phyloP scores from a whole-genome alignment of 2,113 vertebrate genomes.

The Oophaga pumilio region DNA sequence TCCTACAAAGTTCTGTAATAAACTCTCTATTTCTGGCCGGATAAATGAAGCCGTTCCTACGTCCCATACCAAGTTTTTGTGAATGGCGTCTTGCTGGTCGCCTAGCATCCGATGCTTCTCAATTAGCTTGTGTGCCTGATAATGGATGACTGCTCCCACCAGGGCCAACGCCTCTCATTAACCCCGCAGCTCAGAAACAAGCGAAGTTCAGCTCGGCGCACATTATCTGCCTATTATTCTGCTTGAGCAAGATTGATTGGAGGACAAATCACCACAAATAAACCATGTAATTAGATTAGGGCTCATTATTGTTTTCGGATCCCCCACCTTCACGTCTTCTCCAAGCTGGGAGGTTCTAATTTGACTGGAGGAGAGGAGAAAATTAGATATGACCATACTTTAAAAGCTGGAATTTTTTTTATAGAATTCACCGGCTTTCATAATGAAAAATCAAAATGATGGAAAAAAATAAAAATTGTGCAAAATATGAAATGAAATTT shows the following conservation, averaged over 20 bases:
- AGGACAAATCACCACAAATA: slow-evolving; percentile 98
- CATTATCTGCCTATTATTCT: slow-evolving; percentile 83
- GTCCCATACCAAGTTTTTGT: background rate
- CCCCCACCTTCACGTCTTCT: background rate
- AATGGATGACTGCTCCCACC: slow-evolving; percentile 49
- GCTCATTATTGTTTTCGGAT: slow-evolving; percentile 58
- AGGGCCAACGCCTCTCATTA: slow-evolving; percentile 64
- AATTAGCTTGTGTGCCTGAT: slow-evolving; percentile 42
- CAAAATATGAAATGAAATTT: too few species aligned
- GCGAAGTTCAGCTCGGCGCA: slow-evolving; percentile 79
- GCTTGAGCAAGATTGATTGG: slow-evolving; percentile 89
- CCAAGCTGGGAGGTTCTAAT: slow-evolving; percentile 11
- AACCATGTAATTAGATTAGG: slow-evolving; percentile 99
- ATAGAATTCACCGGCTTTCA: too few species aligned
- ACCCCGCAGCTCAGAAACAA: slow-evolving; percentile 74
- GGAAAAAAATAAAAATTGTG: too few species aligned
- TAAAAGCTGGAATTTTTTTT: background rate
- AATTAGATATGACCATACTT: background rate
- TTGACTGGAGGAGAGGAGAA: background rate
- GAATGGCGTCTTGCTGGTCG: slow-evolving; percentile 3
- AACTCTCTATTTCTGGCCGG: background rate
- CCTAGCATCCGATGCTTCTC: slow-evolving; percentile 8
- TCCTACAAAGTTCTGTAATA: background rate
- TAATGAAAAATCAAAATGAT: too few species aligned
- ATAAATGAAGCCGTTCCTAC: background rate